Conservation (phyloP, 2,797 vertebrate genomes). For the Vireo griseus region DNA sequence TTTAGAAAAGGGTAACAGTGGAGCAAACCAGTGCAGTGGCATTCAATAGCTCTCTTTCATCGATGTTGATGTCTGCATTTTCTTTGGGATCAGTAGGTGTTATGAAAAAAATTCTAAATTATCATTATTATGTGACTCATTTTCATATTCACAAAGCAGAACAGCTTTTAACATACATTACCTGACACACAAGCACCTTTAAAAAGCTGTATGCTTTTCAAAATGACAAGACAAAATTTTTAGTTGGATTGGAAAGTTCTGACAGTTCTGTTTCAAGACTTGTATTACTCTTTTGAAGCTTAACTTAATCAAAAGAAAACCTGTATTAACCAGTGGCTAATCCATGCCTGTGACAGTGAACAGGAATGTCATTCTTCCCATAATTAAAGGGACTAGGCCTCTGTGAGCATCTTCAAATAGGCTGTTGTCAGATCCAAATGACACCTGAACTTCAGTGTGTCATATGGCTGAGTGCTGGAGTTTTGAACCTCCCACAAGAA, state of each 20-base stretch:
- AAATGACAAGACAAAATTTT: background rate
- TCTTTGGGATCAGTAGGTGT: background rate
- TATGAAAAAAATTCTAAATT: background rate
- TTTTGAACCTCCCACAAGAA: background rate
- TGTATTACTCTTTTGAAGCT: background rate
- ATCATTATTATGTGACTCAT: background rate
- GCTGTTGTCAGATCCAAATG: background rate
- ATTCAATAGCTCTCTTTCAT: background rate
- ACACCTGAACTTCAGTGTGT: background rate
- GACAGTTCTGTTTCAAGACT: background rate
- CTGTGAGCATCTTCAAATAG: background rate
- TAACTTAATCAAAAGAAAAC: background rate
- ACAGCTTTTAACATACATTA: background rate
- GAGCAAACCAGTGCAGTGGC: background rate
- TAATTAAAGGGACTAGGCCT: background rate
- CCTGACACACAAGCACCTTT: background rate
- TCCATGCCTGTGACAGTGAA: background rate
- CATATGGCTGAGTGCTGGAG: fast-evolving
- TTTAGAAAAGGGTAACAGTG: background rate
- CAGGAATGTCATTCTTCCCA: background rate
- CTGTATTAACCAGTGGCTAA: background rate
- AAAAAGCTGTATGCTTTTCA: background rate
- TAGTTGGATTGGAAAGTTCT: background rate
- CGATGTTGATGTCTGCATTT: background rate
- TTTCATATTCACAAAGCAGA: background rate